A percentile compares a stretch with the other conserved stretches of the same genome.
These are phyloP conservation scores for Cichlasoma orientale DNA, from an alignment of 2,797 vertebrate species.

Conservation along the genomic window DNA sequence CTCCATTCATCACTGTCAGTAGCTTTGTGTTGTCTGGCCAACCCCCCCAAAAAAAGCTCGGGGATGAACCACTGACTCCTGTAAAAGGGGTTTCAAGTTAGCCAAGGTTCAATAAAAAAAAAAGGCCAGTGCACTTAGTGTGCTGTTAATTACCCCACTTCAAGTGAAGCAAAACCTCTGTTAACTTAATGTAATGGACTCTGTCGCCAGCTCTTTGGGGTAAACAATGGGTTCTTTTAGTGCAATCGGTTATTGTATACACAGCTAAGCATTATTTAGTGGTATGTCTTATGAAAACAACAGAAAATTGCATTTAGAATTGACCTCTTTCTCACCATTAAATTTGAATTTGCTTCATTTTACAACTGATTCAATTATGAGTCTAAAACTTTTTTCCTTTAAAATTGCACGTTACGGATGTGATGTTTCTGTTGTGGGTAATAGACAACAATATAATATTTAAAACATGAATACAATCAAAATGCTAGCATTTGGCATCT, in stretches of 20 bases:
- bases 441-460: background rate
- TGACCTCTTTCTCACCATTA: background rate
- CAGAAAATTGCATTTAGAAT: background rate
- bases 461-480: background rate
- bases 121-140: conserved; percentile 65
- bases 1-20: conserved; percentile 70
- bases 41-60: conserved; percentile 50
- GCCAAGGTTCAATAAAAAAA: conserved; percentile 66
- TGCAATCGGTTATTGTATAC: conserved; percentile 1
- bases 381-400: too few species aligned
- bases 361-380: background rate
- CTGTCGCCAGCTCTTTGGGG: conserved; percentile 48
- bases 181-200: conserved; percentile 67
- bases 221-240: conserved; percentile 48
- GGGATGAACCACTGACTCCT: conserved; percentile 71
- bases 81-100: conserved; percentile 71
- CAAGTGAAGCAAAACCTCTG: conserved; percentile 61
- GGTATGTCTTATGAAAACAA: conserved; percentile 3
- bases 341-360: background rate
- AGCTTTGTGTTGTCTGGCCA: conserved; percentile 66
- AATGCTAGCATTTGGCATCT: background rate
- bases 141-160: conserved; percentile 68
- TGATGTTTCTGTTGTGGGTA: background rate
- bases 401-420: too few species aligned
- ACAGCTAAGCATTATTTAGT: conserved; percentile 20